These are phyloP conservation scores for Diogma glabrata DNA, from an alignment of 2,888 invertebrate species.

Conservation along the genomic window DNA sequence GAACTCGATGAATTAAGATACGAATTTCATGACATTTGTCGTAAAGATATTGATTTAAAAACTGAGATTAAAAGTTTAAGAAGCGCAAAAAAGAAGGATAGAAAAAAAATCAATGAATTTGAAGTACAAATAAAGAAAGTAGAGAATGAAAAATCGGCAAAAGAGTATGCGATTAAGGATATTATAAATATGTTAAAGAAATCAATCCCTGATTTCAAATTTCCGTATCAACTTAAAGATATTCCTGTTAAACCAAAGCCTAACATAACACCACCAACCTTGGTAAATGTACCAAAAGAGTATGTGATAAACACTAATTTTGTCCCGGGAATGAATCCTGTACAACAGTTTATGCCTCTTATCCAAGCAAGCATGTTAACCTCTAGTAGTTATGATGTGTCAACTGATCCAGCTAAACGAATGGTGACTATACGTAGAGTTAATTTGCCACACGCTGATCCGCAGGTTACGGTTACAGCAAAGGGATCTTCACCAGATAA, in stretches of 20 bases:
- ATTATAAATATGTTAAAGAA: conserved; percentile 33
- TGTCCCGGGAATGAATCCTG: not conserved
- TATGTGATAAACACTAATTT: not conserved
- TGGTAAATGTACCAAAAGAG: not conserved
- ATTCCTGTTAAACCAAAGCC: too few relatives aligned
- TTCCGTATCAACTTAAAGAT: conserved; percentile 26
- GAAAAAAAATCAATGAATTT: conserved; percentile 32
- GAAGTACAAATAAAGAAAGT: conserved; percentile 34
- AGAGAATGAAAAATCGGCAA: conserved; percentile 32
- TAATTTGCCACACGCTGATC: conserved; percentile 53
- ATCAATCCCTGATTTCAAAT: conserved; percentile 32
- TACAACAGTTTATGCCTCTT: not conserved
- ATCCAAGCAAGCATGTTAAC: not conserved
- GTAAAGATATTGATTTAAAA: conserved; percentile 33
- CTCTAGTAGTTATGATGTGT: conserved; percentile 10
- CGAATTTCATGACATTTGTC: conserved; percentile 34
- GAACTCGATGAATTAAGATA: conserved; percentile 31
- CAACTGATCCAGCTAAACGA: conserved; percentile 33
- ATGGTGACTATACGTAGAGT: conserved; percentile 64
- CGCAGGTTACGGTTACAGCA: conserved; percentile 64
- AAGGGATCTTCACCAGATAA: conserved; percentile 62
- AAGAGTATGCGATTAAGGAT: conserved; percentile 32
- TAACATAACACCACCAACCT: conserved; percentile 1
- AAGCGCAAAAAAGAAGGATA: conserved; percentile 27
- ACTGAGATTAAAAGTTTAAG: conserved; percentile 29